Base-by-base conservation (phyloP, 1,140 invertebrate genomes). In the Sitobion miscanthi region DNA sequence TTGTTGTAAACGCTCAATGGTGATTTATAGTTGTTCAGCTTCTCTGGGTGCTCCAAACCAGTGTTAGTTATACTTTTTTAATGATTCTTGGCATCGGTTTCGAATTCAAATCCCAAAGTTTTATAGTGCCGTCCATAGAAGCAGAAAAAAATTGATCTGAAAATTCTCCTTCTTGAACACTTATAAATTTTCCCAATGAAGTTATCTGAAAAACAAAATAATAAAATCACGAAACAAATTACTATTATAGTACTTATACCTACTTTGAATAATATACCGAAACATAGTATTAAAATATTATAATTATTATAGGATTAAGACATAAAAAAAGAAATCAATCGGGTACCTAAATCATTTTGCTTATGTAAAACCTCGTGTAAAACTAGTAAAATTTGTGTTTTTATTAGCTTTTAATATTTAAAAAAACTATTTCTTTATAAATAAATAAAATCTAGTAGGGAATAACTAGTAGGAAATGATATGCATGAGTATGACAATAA, bases 121-220 rank as follows among this genome's bases (percentile, higher is more conserved):
- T 92, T 49, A 92, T 42, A 14, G 69, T 83, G 0, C 91, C 91
- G 14, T 92, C 91, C 91, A 92, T 92, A 6, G 91, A 85, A n/a
- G 91, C 45, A 42, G 91, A 83, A 83, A 92, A 92, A 85, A 92
- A 92, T 92, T 92, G 91, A 83, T 92, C 21, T 3, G 91, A 92
- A 85, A 52, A 92, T 7, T 82, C 45, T 14, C 45, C 69, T 77
- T 92, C 77, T 42, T 85, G 21, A 8, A 92, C 20, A 1, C 21
- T 92, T 1, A 85, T 8, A 11, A 92, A 11, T 85, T 54, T 85
- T 0, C 91, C 91, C 6, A 52, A 30, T 54, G 45, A 20, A n/a
- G 91, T 93, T 42, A 93, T 54, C 91, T 93, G 30, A 69, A 69
- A 90, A 90, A 90, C 1, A 89, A 89, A 89, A 57, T 11, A 57